Percentiles rank a stretch among this genome's conserved stretches.
phyloP scores from a whole-genome alignment of 2,888 invertebrate species.

The Ophioninae sp. region DNA sequence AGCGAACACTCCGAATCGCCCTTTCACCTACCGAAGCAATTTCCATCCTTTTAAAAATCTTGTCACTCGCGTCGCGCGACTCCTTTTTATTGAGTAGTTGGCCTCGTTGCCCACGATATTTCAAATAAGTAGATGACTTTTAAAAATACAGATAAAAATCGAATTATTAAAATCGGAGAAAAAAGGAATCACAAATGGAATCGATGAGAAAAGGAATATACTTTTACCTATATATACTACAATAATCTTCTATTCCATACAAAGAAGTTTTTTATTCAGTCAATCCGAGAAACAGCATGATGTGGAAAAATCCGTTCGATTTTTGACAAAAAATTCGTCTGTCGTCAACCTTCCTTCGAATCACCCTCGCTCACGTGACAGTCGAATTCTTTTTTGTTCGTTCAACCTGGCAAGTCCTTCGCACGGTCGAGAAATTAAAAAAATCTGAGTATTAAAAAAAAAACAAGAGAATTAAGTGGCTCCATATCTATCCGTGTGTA shows the following conservation, averaged over 20 bases:
- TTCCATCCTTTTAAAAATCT: background rate
- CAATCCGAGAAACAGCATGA: too few species aligned
- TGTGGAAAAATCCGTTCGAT: too few species aligned
- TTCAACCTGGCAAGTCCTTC: background rate
- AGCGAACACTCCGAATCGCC: background rate
- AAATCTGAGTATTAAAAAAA: background rate
- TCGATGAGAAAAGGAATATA: too few species aligned
- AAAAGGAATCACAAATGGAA: too few species aligned
- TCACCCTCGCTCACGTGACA: background rate
- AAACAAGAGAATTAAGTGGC: constrained; percentile 6
- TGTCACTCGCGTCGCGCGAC: background rate
- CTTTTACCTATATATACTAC: too few species aligned
- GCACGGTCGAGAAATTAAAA: background rate
- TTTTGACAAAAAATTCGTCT: too few species aligned
- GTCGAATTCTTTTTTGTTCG: background rate
- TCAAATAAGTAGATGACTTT: background rate
- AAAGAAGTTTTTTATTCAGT: too few species aligned
- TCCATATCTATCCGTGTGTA: background rate
- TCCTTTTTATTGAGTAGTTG: too few species aligned
- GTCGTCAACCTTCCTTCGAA: background rate
- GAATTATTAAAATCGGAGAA: too few species aligned
- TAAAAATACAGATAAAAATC: too few species aligned
- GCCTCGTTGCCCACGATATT: background rate
- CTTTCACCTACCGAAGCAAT: background rate
- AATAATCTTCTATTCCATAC: too few species aligned